Base-by-base conservation (phyloP, 2,888 invertebrate genomes). In the Allygus modestus region DNA sequence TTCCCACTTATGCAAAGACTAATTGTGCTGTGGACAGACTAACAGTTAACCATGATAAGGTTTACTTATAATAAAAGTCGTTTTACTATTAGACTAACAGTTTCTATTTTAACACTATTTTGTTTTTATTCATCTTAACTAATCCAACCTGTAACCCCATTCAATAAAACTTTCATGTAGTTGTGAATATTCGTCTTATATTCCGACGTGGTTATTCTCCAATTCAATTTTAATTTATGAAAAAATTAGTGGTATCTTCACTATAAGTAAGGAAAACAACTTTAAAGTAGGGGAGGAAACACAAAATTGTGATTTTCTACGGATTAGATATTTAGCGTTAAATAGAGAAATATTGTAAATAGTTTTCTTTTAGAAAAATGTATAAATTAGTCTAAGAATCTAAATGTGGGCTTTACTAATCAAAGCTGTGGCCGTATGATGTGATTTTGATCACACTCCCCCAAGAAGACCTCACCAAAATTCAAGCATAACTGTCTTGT, bases 271-370 rank as follows among this genome's bases (percentile, higher is more conserved):
- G 23, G 20, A 46, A 12, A 61, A 61, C 5, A 20, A 11, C 2
- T n/a, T 43, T 41, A 43, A 20, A 0, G 9, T 77, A 77, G 77
- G 77, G 28, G 23, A 43, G 51, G 51, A 46, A 43, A 77, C 77
- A 77, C 77, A 51, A 4, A 15, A 33, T 23, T 77, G 77, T 77
- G 79, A 79, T 79, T 79, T 79, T 79, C 51, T 79, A 79, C 28
- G 7, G 58, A 58, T 33, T 79, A 79, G 79, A n/a, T 28, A 79
- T 12, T 20, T 79, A 79, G 79, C 0, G 23, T 26, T 43, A 20
- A 58, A 37, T 54, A 58, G 54, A 20, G 20, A 51, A 77, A 7
- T 77, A 77, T 77, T 77, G 77, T 77, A 77, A 23, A 77, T 77
- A 77, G 23, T 20, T 51, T 77, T 46, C 77, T 17, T 23, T 77